phyloP scores from a whole-genome alignment of 2,888 invertebrate genomes.

The Nemoura dubitans region DNA sequence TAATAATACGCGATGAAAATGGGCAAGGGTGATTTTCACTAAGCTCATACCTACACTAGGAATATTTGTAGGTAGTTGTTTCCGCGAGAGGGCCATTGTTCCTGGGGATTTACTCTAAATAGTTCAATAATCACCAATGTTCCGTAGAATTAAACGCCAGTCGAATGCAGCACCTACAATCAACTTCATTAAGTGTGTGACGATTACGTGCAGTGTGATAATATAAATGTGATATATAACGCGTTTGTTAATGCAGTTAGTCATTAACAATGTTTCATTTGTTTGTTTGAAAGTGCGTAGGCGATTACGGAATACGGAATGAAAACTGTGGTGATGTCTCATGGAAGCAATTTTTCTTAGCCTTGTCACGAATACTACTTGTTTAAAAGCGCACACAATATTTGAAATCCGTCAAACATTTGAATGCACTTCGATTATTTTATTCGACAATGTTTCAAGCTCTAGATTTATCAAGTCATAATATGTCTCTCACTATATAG shows the following conservation, averaged over 20 bases:
- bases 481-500: no score
- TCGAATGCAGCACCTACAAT: neutral
- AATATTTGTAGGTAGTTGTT: slow-evolving; percentile 16
- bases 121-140: slow-evolving; percentile 23
- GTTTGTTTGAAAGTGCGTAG: neutral
- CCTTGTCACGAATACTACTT: no score
- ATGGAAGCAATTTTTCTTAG: no score
- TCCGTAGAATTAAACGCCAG: neutral
- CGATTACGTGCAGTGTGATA: neutral
- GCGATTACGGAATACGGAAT: no score
- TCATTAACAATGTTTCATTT: neutral
- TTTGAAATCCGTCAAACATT: no score
- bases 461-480: no score
- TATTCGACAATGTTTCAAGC: no score
- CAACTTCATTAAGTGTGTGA: neutral
- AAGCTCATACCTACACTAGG: slow-evolving; percentile 22
- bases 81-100: slow-evolving; percentile 18
- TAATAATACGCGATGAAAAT: slow-evolving; percentile 7
- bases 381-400: no score
- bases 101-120: slow-evolving; percentile 12
- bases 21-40: neutral
- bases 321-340: no score
- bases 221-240: neutral
- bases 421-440: no score
- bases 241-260: neutral